These are phyloP conservation scores for Heliothis subflexa DNA, from an alignment of 1,140 invertebrate genomes.

Conservation along the genomic window DNA sequence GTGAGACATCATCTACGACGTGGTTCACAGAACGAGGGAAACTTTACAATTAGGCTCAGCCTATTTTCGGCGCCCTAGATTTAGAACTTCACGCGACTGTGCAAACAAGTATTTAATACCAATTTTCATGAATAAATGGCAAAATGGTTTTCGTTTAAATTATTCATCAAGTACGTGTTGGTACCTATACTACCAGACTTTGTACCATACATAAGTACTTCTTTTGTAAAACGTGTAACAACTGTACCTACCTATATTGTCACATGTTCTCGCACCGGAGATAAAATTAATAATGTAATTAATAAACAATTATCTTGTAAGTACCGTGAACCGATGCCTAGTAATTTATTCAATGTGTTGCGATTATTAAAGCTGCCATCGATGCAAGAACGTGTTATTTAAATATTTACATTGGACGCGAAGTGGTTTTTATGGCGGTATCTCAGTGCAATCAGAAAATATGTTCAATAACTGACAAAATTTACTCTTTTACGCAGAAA, in stretches of 20 bases:
- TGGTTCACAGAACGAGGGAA: slow-evolving; percentile 15
- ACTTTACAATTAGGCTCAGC: slow-evolving; percentile 19
- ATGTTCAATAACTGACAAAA: too few relatives aligned
- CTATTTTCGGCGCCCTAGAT: not conserved
- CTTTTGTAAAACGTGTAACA: not conserved
- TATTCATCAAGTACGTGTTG: too few relatives aligned
- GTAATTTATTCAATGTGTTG: not conserved
- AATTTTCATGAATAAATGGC: too few relatives aligned
- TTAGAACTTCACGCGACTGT: not conserved
- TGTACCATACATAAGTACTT: too few relatives aligned
- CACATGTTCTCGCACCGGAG: slow-evolving; percentile 12
- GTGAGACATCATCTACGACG: slow-evolving; percentile 11
- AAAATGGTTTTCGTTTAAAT: too few relatives aligned
- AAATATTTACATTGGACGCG: too few relatives aligned
- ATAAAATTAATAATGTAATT: not conserved
- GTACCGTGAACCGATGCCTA: not conserved
- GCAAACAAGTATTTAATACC: not conserved
- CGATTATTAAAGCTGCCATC: too few relatives aligned
- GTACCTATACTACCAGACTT: too few relatives aligned
- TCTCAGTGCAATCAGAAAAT: too few relatives aligned
- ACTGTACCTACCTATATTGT: not conserved
- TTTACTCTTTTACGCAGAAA: too few relatives aligned
- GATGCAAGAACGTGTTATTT: too few relatives aligned
- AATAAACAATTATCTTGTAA: slow-evolving; percentile 17
- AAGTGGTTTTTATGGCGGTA: too few relatives aligned